These are phyloP conservation scores for Caranx melampygus DNA, from an alignment of 2,113 vertebrate species.

Conservation along the genomic window DNA sequence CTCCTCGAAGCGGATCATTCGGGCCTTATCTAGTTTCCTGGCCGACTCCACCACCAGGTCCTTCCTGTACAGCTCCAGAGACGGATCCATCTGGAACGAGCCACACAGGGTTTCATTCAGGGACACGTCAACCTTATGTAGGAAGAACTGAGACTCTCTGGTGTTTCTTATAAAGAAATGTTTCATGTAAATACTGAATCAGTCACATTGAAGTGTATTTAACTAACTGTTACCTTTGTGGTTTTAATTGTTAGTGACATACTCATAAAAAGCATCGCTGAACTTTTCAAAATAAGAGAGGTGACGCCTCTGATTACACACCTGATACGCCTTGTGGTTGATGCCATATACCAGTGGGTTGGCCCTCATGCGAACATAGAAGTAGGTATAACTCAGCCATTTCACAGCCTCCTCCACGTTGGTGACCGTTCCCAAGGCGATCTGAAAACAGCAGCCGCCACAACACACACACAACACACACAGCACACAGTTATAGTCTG, in stretches of 20 bases:
- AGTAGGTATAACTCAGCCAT: slow-evolving; percentile 99
- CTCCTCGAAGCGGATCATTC: slow-evolving; percentile 98
- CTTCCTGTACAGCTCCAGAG: slow-evolving; percentile 91
- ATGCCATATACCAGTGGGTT: slow-evolving; percentile 98
- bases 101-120: neutral
- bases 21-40: slow-evolving; percentile 94
- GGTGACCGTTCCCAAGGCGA: slow-evolving; percentile 96
- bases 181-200: neutral
- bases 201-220: too few species aligned
- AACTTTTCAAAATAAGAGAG: neutral
- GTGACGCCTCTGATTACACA: slow-evolving; percentile 55
- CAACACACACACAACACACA: too few species aligned
- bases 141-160: neutral
- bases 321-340: slow-evolving; percentile 96
- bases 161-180: neutral
- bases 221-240: too few species aligned
- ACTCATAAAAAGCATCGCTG: too few species aligned
- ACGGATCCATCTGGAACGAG: slow-evolving; percentile 89
- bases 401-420: slow-evolving; percentile 98
- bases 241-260: neutral
- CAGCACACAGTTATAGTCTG: neutral
- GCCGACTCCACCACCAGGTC: slow-evolving; percentile 92
- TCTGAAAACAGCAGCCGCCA: slow-evolving; percentile 73
- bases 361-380: slow-evolving; percentile 98
- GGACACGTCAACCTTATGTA: neutral